Base-by-base conservation (phyloP, 2,888 invertebrate species). In the Synergus itoensis region DNA sequence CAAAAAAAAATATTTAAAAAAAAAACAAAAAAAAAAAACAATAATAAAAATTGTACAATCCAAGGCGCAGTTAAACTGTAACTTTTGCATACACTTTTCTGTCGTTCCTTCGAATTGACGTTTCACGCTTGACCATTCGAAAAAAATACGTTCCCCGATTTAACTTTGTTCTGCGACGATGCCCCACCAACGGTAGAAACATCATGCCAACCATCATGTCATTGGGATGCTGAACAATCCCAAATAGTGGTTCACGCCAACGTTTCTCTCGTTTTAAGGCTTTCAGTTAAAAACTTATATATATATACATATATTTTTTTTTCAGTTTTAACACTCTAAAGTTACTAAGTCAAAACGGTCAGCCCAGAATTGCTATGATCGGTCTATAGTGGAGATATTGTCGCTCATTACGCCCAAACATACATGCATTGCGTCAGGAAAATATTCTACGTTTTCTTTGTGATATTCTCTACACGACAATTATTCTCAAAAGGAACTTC, bases 401-500 rank as follows among this genome's bases (percentile, higher is more conserved):
- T 85, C 83, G 78, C 81, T 81, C 77, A 21, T 73, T 79, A 84
- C 79, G 76, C 69, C 62, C 80, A 79, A 77, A 64, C 85, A 86
- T 85, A 85, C 85, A 88, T 83, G 88, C 86, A 84, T 84, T 87
- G 86, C 86, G 87, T 87, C 88, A 87, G 87, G 86, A 89, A 89
- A 90, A 88, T 88, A 87, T 85, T 87, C 86, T 83, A 84, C 86
- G 85, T 86, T 85, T 82, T 80, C 83, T 86, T 87, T 84, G 84
- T 85, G 84, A 87, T 86, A 85, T 82, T 85, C 79, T 83, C 83
- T 85, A 82, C 82, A 84, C 75, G 78, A 80, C 86, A 84, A 87
- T 88, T 89, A 89, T 88, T 87, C 83, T 81, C 83, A 88, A 88
- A 89, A 90, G 89, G 89, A 90, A 90, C 90, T 90, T 89, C 86